Percentiles rank a stretch among this genome's conserved stretches.
Evolutionary conservation across 2,113 vertebrate genomes (phyloP).

Genomic region (Tauraco erythrolophus): DNA sequence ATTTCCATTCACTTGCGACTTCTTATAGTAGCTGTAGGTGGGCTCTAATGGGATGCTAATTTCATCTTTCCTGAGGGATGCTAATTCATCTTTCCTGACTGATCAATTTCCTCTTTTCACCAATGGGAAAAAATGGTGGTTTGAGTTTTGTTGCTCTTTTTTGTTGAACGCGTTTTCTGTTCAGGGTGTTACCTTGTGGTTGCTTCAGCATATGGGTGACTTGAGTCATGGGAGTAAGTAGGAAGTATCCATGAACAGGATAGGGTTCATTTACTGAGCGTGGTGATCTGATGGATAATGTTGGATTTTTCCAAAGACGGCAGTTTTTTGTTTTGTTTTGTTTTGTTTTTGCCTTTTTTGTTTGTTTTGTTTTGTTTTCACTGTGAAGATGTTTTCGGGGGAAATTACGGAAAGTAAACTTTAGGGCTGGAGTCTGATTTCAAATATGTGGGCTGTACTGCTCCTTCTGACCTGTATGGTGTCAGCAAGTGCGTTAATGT

Average conservation of each 20-base stretch:
- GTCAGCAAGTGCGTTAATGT: not conserved
- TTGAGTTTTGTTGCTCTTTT: not conserved
- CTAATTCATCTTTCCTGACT: not conserved
- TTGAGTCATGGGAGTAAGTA: slow-evolving; percentile 20
- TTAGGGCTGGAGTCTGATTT: not conserved
- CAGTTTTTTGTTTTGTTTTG: not conserved
- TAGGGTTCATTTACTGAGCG: not conserved
- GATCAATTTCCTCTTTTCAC: not conserved
- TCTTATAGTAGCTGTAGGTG: not conserved
- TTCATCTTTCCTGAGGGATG: not conserved
- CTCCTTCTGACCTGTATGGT: not conserved
- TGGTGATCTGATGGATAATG: not conserved
- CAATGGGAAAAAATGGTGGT: not conserved
- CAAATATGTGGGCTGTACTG: not conserved
- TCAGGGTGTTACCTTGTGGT: slow-evolving; percentile 17
- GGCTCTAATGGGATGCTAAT: not conserved
- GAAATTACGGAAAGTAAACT: not conserved
- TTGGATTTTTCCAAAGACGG: not conserved
- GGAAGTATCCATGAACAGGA: not conserved
- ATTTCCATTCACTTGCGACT: not conserved
- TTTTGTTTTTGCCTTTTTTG: not conserved
- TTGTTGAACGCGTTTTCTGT: not conserved
- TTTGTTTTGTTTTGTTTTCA: too few relatives aligned
- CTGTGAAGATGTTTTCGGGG: not conserved
- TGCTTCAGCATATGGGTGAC: not conserved